phyloP scores from a whole-genome alignment of 1,140 invertebrate genomes.

The Lerema accius region DNA sequence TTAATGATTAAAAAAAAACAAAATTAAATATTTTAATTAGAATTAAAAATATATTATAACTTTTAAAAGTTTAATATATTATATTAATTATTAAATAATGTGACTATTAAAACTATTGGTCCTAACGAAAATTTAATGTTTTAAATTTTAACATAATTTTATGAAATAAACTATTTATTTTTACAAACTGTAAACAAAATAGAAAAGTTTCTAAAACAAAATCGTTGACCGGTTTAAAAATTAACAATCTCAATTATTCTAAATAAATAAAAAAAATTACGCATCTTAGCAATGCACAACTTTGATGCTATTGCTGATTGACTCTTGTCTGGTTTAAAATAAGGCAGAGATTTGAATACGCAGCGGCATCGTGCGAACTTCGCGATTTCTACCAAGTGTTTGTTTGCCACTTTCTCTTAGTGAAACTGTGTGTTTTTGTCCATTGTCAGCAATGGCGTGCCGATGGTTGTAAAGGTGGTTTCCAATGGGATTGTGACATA shows the following conservation, averaged over 20 bases:
- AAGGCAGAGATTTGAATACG: conserved; percentile 41
- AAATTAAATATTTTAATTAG: too few relatives aligned
- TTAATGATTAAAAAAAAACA: too few relatives aligned
- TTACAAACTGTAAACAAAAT: too few relatives aligned
- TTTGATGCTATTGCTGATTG: conserved; percentile 17
- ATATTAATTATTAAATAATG: too few relatives aligned
- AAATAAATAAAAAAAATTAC: background rate
- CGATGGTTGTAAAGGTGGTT: conserved; percentile 15
- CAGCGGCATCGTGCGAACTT: conserved; percentile 40
- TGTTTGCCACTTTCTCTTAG: conserved; percentile 71
- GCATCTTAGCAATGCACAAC: background rate
- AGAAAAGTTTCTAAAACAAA: too few relatives aligned
- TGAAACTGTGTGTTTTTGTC: conserved; percentile 74
- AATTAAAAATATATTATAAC: too few relatives aligned
- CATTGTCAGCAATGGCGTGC: conserved; percentile 53
- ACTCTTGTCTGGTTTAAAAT: conserved; percentile 14
- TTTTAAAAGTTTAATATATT: too few relatives aligned
- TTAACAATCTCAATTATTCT: background rate
- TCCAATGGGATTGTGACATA: conserved; percentile 14
- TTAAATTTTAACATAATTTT: too few relatives aligned
- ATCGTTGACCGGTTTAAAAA: too few relatives aligned
- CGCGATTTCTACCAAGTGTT: conserved; percentile 67
- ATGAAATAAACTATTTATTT: too few relatives aligned
- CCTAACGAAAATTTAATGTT: too few relatives aligned
- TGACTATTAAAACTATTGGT: too few relatives aligned